Base-by-base conservation (phyloP, 2,888 invertebrate genomes). In the Agapetus fuscipes region DNA sequence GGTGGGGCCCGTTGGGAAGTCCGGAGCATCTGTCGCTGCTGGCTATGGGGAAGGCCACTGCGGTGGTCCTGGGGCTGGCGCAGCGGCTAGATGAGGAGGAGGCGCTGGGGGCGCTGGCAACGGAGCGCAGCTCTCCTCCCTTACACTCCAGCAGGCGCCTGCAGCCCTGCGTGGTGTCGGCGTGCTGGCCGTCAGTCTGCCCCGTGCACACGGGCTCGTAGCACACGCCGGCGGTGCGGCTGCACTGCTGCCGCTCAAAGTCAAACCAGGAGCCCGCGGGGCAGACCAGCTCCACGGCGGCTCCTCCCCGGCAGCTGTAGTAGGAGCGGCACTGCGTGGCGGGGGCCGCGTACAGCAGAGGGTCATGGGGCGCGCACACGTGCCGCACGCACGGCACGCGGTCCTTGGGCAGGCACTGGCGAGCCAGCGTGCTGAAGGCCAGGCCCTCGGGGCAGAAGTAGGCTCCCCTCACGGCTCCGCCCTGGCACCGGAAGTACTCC, bases 121-220 rank as follows among this genome's bases (percentile, higher is more conserved):
- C 64, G 3, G 56, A 58, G 30, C 51, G 55, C 29, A 74, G 51
- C 43, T 63, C 62, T 3, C 70, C 70, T 12, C 68, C 69, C 41
- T 60, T 58, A 50, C 76, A 76, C 12, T 56, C 56, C 40, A 72
- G 60, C 16, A 60, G 60, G 10, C 76, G 66, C 0, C 66, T 66
- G 50, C 76, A 76, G 36, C 67, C 66, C 50, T 75, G 72, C 2
- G 72, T 72, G 3, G 72, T 62, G 53, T 77, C 76, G 15, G 71
- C 66, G 53, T 74, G 73, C 28, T 62, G 56, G 1, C 76, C 76
- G 54, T 76, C 71, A 2, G 68, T 62, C 27, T 73, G 59, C 2
- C 74, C 74, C 5, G 69, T 64, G 53, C 76, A 77, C 27, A 74
- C 61, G 10, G 74, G 72, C 50, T 76, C 76, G 56, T 71, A 74